A percentile compares a stretch with the other conserved stretches of the same genome.
These are phyloP conservation scores for Amphilophus citrinellus DNA, from an alignment of 2,113 vertebrate genomes.

Conservation along the genomic window DNA sequence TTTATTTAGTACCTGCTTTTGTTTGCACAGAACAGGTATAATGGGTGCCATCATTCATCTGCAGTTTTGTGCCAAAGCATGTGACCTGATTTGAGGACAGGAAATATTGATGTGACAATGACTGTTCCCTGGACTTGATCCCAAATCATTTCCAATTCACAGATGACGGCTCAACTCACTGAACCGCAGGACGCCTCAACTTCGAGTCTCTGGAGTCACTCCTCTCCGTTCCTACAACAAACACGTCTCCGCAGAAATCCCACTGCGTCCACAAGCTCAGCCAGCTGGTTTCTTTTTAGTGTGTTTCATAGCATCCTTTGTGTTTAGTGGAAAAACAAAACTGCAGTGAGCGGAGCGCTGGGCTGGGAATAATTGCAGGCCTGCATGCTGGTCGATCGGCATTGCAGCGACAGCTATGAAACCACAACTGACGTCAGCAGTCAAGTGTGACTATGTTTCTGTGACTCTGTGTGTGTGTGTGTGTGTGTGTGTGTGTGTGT, in stretches of 20 bases:
- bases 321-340: conserved; percentile 42
- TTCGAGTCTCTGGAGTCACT: conserved; percentile 9
- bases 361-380: conserved; percentile 62
- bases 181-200: conserved; percentile 21
- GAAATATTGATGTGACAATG: conserved; percentile 56
- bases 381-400: conserved; percentile 50
- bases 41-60: accelerated
- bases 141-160: conserved; percentile 53
- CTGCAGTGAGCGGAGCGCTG: conserved; percentile 19
- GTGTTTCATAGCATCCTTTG: conserved; percentile 31
- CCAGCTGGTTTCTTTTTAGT: conserved; percentile 46
- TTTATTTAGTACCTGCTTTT: not conserved
- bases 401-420: conserved; percentile 54
- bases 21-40: not conserved
- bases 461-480: conserved; percentile 22
- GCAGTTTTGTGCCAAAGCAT: not conserved
- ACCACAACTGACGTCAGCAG: conserved; percentile 74
- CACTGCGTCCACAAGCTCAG: conserved; percentile 20
- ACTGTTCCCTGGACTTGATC: conserved; percentile 50
- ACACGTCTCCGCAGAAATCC: conserved; percentile 45
- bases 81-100: conserved; percentile 31
- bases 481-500: conserved; percentile 29
- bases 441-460: conserved; percentile 51
- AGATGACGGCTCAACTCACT: conserved; percentile 28
- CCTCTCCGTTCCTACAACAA: conserved; percentile 46